Evolutionary conservation across 2,113 vertebrate species (phyloP), one percentile per base, ranked within the genome.

Genomic region (Albula goreensis): DNA sequence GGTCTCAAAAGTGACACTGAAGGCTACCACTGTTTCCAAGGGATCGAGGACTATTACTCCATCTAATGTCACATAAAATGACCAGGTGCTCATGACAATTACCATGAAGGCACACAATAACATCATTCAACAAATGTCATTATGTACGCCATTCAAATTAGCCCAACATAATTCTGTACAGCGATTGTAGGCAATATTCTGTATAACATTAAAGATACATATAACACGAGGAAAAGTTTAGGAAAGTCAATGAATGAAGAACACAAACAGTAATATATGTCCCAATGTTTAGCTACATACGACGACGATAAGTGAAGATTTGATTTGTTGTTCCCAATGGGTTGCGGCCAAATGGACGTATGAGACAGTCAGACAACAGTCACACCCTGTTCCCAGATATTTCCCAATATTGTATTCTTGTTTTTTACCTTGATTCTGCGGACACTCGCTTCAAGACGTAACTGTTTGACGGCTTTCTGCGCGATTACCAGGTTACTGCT

Each of bases 391-490:
- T 79, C 52, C 56, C 50, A 48, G 22, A 22, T 19, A 52, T 41
- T 84, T 53, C 7, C 56, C 56, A 70, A 53, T 19, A 51, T 78
- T 83, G 83, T 50, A 50, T 56, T 13, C 6, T 22, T 10, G n/a
- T 8, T 9, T 7, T 89, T 82, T 84, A 92, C 91, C 90, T 89
- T 92, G 15, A 92, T 89, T 80, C 91, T 81, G 17, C 86, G 85
- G 53, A 91, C 79, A 5, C 81, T 85, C 10, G 90, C 90, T 63
- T 92, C 91, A 41, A 88, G 60, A 17, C 90, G 89, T 13, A 92
- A 89, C 52, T 92, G 91, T 53, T 90, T 89, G n/a, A 92, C 91
- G 57, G 80, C 87, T 89, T 87, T 92, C 51, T 90, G 91, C 5
- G 88, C 79, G 12, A 84, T 85, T 5, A 86, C 48, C 78, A 91